Evolutionary conservation across 2,797 vertebrate species (phyloP).

Genomic region (Notolepis coatsorum): DNA sequence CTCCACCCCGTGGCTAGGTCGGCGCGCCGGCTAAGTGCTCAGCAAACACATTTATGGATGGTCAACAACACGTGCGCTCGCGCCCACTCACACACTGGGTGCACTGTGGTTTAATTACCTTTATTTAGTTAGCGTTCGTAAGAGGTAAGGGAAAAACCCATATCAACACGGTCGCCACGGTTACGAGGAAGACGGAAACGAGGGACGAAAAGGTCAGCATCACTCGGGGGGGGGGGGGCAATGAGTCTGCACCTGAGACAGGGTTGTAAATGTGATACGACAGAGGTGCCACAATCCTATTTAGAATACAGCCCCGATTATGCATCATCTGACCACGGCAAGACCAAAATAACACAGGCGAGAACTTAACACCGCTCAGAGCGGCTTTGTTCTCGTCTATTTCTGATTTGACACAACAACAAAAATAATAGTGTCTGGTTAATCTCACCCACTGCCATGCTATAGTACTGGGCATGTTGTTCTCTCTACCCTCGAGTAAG

Average conservation of each 20-base stretch:
- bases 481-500: slow-evolving; percentile 11
- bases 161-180: slow-evolving; percentile 67
- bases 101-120: slow-evolving; percentile 51
- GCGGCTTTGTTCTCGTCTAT: too few species aligned
- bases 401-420: background rate
- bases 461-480: too few species aligned
- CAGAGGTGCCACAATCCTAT: slow-evolving; percentile 25
- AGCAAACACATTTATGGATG: slow-evolving; percentile 62
- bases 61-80: slow-evolving; percentile 35
- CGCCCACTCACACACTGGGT: slow-evolving; percentile 40
- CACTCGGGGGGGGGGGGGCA: slow-evolving; percentile 43
- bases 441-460: too few species aligned
- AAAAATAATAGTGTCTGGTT: background rate
- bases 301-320: background rate
- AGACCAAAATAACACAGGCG: background rate
- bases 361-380: background rate
- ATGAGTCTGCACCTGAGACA: slow-evolving; percentile 48
- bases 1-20: background rate
- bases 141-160: slow-evolving; percentile 46
- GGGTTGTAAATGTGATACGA: slow-evolving; percentile 15
- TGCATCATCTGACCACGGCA: slow-evolving; percentile 17
- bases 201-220: slow-evolving; percentile 58
- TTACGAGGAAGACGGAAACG: slow-evolving; percentile 55
- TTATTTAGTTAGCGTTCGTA: slow-evolving; percentile 55
- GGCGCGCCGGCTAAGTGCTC: slow-evolving; percentile 45